Base-by-base conservation (phyloP, 2,797 vertebrate genomes). In the Anomalospiza imberbis region DNA sequence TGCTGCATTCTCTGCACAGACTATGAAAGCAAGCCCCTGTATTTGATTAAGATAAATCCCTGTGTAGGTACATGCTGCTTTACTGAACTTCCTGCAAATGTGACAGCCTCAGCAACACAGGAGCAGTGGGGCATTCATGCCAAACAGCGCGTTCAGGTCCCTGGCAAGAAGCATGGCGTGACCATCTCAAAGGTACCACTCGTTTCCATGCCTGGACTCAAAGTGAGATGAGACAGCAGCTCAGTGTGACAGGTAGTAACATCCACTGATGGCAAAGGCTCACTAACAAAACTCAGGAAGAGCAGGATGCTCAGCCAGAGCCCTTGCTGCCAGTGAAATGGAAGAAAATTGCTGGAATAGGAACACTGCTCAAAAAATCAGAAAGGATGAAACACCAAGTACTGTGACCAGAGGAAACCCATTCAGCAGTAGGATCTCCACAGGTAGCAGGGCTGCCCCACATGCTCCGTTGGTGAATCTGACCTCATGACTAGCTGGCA, bases 1-100 rank as follows among this genome's bases (percentile, higher is more conserved):
- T 45, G 34, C 65, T 70, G 53, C 40, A n/a, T 87, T 67, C 61
- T 50, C 86, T 47, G 19, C 38, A 58, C 19, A 91, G 50, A 60
- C 62, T 72, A n/a, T 16, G 73, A 63, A 81, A 42, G 58, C 93
- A 85, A 71, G 62, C 73, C 24, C 62, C 58, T 66, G 42, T 53
- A 75, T 75, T 70, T 91, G 80, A 96, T 65, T 73, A 85, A 92
- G 92, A 95, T 88, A 91, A 95, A 77, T 79, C 57, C 63, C 44
- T 20, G 18, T 7, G 21, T 57, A 87, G 87, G 32, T n/a, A 40
- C 48, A 85, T 3, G 34, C 71, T 89, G 86, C 72, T 81, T 85
- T 85, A 65, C 79, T 86, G 88, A 95, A 55, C 36, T 42, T 72
- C 67, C 80, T 89, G 65, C n/a, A 77, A 91, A 88, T 5, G 6